These are phyloP conservation scores for Mythimna albipuncta DNA, from an alignment of 2,888 invertebrate species.

Conservation along the genomic window DNA sequence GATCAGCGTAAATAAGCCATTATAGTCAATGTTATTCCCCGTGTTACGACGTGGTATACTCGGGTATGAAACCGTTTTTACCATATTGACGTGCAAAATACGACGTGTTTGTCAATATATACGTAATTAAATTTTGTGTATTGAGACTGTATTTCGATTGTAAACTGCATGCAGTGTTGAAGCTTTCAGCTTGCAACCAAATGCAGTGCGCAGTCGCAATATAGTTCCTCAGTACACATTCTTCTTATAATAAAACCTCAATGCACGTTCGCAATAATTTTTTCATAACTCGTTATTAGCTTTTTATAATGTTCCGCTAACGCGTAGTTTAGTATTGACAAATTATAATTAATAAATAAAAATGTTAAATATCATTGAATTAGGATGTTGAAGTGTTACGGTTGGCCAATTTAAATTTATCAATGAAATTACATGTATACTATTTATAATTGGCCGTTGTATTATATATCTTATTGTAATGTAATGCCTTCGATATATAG, in stretches of 20 bases:
- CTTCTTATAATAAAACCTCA: slow-evolving; percentile 40
- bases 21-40: too few species aligned
- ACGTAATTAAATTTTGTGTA: background rate
- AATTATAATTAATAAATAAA: slow-evolving; percentile 64
- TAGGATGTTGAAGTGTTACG: slow-evolving; percentile 66
- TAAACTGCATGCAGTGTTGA: background rate
- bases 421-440: slow-evolving; percentile 62
- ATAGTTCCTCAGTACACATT: slow-evolving; percentile 3
- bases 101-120: slow-evolving; percentile 22
- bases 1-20: too few species aligned
- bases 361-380: slow-evolving; percentile 71
- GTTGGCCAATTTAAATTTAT: slow-evolving; percentile 62
- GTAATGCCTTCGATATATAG: slow-evolving; percentile 57
- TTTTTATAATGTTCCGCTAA: slow-evolving; percentile 84
- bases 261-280: slow-evolving; percentile 78
- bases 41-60: too few species aligned
- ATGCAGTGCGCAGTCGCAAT: slow-evolving; percentile 1
- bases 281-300: slow-evolving; percentile 82
- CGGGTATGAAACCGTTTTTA: too few species aligned
- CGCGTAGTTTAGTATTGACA: slow-evolving; percentile 76
- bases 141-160: slow-evolving; percentile 26
- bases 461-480: slow-evolving; percentile 58
- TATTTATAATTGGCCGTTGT: slow-evolving; percentile 61
- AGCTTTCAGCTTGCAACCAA: background rate
- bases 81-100: too few species aligned